phyloP scores from a whole-genome alignment of 2,113 vertebrate genomes.

The Prietella phreatophila region DNA sequence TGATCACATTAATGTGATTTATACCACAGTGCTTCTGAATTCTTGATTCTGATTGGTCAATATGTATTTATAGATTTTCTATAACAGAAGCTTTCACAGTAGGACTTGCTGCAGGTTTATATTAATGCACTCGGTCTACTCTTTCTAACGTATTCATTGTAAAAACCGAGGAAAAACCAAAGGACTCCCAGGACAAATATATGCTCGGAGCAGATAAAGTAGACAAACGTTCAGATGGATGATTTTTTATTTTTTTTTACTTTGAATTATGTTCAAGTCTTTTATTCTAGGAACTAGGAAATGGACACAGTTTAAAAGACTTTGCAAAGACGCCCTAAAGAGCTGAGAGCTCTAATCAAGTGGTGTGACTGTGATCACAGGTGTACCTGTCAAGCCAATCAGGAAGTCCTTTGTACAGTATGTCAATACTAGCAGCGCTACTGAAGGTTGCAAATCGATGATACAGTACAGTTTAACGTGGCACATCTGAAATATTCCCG shows the following conservation, averaged over 20 bases:
- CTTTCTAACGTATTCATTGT: neutral
- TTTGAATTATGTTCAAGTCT: neutral
- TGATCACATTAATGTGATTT: constrained; percentile 17
- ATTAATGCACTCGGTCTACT: neutral
- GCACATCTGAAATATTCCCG: neutral
- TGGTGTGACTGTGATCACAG: no score
- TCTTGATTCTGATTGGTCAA: neutral
- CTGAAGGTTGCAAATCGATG: neutral
- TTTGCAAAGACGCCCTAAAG: neutral
- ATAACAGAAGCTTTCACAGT: neutral
- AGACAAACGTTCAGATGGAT: neutral
- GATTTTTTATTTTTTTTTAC: neutral
- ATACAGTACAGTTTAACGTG: neutral
- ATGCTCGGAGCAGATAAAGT: neutral
- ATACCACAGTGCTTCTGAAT: no score
- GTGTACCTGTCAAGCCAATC: neutral
- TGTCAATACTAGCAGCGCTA: neutral
- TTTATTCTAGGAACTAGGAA: neutral
- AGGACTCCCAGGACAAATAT: neutral
- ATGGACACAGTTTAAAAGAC: neutral
- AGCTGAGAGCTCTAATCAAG: no score
- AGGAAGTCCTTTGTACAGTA: neutral
- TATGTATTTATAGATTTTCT: neutral
- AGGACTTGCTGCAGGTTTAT: neutral
- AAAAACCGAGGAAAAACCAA: neutral